Evolutionary conservation across 2,797 vertebrate genomes (phyloP).

Genomic region (Falco cherrug): DNA sequence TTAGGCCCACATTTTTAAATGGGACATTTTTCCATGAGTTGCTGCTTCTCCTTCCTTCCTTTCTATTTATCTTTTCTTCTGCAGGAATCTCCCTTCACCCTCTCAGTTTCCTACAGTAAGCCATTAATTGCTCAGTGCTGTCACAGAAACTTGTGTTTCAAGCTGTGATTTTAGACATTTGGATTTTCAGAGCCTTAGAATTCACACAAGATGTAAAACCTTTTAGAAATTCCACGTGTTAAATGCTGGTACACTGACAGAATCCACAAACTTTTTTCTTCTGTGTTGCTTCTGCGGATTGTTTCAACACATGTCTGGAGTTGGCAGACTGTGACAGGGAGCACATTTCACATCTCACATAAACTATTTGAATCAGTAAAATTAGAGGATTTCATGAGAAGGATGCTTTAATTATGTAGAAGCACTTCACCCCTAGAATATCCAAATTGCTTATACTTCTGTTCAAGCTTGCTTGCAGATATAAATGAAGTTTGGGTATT

Average conservation of each 20-base stretch:
- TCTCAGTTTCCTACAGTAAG: neutral
- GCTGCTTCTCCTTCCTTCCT: neutral
- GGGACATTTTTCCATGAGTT: fast-evolving
- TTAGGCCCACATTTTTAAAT: neutral
- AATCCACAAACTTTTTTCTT: neutral
- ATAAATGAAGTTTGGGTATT: neutral
- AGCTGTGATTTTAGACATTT: neutral
- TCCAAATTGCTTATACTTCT: neutral
- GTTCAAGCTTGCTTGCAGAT: neutral
- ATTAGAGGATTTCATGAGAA: fast-evolving
- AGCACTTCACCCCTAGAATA: neutral
- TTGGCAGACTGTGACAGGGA: neutral
- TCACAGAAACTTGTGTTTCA: neutral
- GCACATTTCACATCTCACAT: fast-evolving
- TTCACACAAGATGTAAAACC: fast-evolving
- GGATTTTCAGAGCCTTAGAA: neutral
- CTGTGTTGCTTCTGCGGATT: neutral
- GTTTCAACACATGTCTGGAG: fast-evolving
- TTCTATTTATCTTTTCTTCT: neutral
- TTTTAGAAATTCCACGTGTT: fast-evolving
- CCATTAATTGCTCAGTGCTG: fast-evolving
- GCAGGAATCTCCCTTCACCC: neutral
- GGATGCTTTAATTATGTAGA: neutral
- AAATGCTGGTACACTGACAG: fast-evolving
- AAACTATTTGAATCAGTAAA: neutral